A percentile compares a stretch with the other conserved stretches of the same genome.
Evolutionary conservation across 2,113 vertebrate genomes (phyloP).

Genomic region (Chionomys nivalis): DNA sequence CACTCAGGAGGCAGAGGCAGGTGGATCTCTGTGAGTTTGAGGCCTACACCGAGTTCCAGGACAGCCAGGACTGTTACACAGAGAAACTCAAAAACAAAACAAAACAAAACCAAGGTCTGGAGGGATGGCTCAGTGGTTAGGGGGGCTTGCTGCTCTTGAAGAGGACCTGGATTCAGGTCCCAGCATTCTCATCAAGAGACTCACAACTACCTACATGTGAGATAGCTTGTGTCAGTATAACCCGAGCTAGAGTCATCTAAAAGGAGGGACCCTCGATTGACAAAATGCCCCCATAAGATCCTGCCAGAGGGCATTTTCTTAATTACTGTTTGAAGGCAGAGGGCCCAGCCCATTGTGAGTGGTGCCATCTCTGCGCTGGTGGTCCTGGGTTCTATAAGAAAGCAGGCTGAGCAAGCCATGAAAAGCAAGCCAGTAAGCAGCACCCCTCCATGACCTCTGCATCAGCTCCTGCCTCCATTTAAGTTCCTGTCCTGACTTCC

Average conservation of each 20-base stretch:
- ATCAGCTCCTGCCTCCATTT: background rate
- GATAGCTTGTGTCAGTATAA: background rate
- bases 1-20: too few relatives aligned
- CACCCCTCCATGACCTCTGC: background rate
- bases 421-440: background rate
- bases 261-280: background rate
- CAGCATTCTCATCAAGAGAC: background rate
- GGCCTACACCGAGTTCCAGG: too few relatives aligned
- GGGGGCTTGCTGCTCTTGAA: background rate
- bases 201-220: background rate
- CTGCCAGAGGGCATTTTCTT: background rate
- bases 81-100: background rate
- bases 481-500: background rate
- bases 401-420: background rate
- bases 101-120: background rate
- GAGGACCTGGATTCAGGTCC: background rate
- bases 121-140: background rate
- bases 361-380: background rate
- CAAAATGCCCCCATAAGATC: background rate
- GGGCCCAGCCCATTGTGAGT: background rate
- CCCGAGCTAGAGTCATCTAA: background rate
- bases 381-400: background rate
- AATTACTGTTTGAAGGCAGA: background rate
- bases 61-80: too few relatives aligned
- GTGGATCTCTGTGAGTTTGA: too few relatives aligned